phyloP scores from a whole-genome alignment of 2,113 vertebrate species.

The Hippocampus guttulatus region DNA sequence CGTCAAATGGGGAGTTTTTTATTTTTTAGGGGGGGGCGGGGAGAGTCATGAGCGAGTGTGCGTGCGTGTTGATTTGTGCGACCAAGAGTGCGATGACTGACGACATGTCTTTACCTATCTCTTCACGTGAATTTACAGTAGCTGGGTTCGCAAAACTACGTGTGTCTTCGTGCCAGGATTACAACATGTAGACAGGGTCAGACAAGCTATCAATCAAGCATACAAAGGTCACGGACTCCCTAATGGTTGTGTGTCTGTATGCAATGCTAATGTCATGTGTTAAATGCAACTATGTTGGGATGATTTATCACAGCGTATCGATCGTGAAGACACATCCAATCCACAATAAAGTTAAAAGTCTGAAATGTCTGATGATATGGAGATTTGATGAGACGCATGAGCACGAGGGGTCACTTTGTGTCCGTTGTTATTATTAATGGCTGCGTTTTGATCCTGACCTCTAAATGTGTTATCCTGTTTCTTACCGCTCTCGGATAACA shows the following conservation, averaged over 20 bases:
- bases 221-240: slow-evolving; percentile 54
- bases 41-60: neutral
- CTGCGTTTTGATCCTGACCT: slow-evolving; percentile 34
- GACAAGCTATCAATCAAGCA: slow-evolving; percentile 65
- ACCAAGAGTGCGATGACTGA: neutral
- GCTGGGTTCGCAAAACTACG: slow-evolving; percentile 62
- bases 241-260: slow-evolving; percentile 56
- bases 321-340: slow-evolving; percentile 43
- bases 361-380: slow-evolving; percentile 26
- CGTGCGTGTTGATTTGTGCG: slow-evolving; percentile 27
- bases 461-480: slow-evolving; percentile 8
- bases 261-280: slow-evolving; percentile 68
- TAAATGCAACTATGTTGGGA: slow-evolving; percentile 57
- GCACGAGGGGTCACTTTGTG: slow-evolving; percentile 25
- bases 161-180: slow-evolving; percentile 42
- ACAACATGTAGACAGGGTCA: slow-evolving; percentile 50
- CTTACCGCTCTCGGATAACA: neutral
- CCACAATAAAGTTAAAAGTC: slow-evolving; percentile 38
- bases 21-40: slow-evolving; percentile 29
- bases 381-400: slow-evolving; percentile 42
- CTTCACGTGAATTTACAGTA: slow-evolving; percentile 31
- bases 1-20: slow-evolving; percentile 49
- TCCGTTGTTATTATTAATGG: slow-evolving; percentile 38
- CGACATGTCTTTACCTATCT: slow-evolving; percentile 17
- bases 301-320: slow-evolving; percentile 57